Base-by-base conservation (phyloP, 2,113 vertebrate species). In the Onychostruthus taczanowskii region DNA sequence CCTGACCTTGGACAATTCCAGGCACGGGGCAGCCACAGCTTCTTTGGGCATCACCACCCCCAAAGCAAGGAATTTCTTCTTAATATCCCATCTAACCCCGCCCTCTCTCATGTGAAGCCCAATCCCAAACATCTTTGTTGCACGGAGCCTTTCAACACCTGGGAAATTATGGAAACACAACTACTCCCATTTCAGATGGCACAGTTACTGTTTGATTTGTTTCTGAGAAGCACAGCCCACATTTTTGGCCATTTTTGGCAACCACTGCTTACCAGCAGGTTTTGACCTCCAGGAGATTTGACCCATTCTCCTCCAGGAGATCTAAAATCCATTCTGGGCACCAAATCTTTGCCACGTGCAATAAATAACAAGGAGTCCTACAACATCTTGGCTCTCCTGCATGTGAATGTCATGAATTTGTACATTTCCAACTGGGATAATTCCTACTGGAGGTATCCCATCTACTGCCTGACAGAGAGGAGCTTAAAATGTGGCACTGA, bases 121-220 rank as follows among this genome's bases (percentile, higher is more conserved):
- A 47, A 37, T 8, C 31, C n/a, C 21, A 17, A 6, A 20, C 0
- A n/a, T 16, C 5, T n/a, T 64, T 28, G 6, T 26, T 53, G 13
- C 23, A 50, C 0, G 0, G 56, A 63, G 26, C 15, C 30, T 66
- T 90, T 53, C 28, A 73, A 10, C 20, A 35, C 1, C 11, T 7
- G 27, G 13, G 43, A 26, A n/a, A 33, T 55, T 17, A 47, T 2
- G 21, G n/a, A 75, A 82, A 37, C 14, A 6, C 0, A 0, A 2
- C 6, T 15, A 4, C 63, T 15, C 16, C 14, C 67, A 26, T 61
- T 63, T 56, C 35, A 79, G 69, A 49, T 15, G 41, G 43, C 13
- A 41, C 8, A 72, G 5, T 53, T 50, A 14, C 4, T 13, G 4
- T 39, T 66, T 70, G 37, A 18, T 46, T 67, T 31, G 12, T 30